Evolutionary conservation across 2,888 invertebrate genomes (phyloP), one percentile per base, ranked within the genome.

Genomic region (Hymenopus coronatus): DNA sequence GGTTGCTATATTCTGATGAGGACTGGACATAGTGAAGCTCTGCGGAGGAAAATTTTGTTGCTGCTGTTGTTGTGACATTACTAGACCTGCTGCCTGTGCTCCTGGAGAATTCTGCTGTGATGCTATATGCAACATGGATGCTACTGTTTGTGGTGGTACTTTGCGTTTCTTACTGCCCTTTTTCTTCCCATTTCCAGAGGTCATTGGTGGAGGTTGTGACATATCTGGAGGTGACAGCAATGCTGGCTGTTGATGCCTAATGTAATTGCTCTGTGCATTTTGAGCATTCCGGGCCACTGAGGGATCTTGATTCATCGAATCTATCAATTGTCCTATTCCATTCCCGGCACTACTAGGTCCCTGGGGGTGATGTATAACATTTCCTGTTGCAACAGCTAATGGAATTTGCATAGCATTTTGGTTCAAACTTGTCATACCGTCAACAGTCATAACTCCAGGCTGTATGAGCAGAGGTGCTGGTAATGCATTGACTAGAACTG

Each of bases 401-500:
- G 96, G 96, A 91, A 96, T 93, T 88, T 96, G 96, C 90, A 96
- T 94, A 7, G 89, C 70, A 91, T 96, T 96, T 91, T 96, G 96
- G 89, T 96, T 95, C 40, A 96, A 95, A 28, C 89, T 86, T 9
- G 95, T 94, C 93, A 95, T 95, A 0, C 96, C 96, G 91, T 97
- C 97, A 91, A 97, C 96, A 0, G 96, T 95, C 95, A 97, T 96
- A 91, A 97, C 95, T 82, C 96, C 95, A 0, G 97, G 96, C 92
- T 97, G 97, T 84, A 97, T 94, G 9, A 97, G 96, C 91, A 97
- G 96, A 0, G 97, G 97, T 28, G 96, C 94, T 87, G 96, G 96
- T 90, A 97, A 93, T 0, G 97, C 96, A 92, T 98, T 98, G 1
- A 98, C 96, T 8, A 98, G 95, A 0, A 97, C 97, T 0, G 97